Evolutionary conservation across 2,888 invertebrate species (phyloP).

Genomic region (Ophioninae sp.): DNA sequence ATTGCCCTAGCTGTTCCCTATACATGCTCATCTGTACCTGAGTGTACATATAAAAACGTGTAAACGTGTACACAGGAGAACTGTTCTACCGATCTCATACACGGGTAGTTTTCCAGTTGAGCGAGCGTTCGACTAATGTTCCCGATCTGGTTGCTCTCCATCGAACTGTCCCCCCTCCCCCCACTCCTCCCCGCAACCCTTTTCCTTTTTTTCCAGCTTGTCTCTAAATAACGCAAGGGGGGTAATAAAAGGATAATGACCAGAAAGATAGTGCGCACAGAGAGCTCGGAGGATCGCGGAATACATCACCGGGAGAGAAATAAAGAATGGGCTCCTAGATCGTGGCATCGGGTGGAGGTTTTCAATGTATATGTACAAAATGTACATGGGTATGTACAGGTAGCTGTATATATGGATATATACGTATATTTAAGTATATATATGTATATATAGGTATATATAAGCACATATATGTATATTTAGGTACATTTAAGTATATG

Average conservation of each 20-base stretch:
- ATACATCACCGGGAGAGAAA: slow-evolving; percentile 31
- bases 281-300: slow-evolving; percentile 52
- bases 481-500: not conserved
- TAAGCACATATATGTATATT: not conserved
- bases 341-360: slow-evolving; percentile 46
- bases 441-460: not conserved
- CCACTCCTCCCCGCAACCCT: slow-evolving; percentile 8
- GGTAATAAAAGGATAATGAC: slow-evolving; percentile 79
- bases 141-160: slow-evolving; percentile 52
- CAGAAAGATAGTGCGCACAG: slow-evolving; percentile 65
- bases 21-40: not conserved
- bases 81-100: slow-evolving; percentile 67
- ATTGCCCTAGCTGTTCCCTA: slow-evolving; percentile 62
- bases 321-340: slow-evolving; percentile 31
- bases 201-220: slow-evolving; percentile 48
- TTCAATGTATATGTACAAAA: not conserved
- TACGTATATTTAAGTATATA: not conserved
- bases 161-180: slow-evolving; percentile 39
- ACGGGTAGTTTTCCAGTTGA: slow-evolving; percentile 69
- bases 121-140: slow-evolving; percentile 75
- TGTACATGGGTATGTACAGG: too few species aligned
- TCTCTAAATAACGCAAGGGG: slow-evolving; percentile 76
- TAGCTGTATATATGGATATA: slow-evolving; percentile 1
- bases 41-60: slow-evolving; percentile 59
- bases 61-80: slow-evolving; percentile 61